These are phyloP conservation scores for Drosophila bocki DNA, from an alignment of 1,140 invertebrate genomes.

Conservation along the genomic window DNA sequence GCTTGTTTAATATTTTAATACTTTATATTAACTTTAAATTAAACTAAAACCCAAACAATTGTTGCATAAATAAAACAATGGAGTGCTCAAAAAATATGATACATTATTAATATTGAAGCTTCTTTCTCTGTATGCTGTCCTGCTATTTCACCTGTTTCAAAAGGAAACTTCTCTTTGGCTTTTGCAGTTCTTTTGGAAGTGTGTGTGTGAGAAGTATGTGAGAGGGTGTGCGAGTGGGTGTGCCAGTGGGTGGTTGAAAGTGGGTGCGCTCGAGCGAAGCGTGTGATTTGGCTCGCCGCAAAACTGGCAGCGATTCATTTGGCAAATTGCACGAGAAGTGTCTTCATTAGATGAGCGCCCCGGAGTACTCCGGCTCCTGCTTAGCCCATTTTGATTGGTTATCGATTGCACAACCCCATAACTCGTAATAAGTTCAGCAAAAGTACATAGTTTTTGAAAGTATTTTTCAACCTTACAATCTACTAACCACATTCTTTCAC, in stretches of 20 bases:
- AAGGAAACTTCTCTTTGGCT: conserved; percentile 30
- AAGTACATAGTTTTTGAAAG: not conserved
- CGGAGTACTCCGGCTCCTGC: not conserved
- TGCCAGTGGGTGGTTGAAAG: not conserved
- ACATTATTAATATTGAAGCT: not conserved
- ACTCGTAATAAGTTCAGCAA: not conserved
- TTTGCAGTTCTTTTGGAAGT: conserved; percentile 5
- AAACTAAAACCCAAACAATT: not conserved
- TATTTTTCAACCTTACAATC: not conserved
- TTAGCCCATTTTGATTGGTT: conserved; percentile 17
- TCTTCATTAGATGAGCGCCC: conserved; percentile 30
- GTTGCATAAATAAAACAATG: not conserved
- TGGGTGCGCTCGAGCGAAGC: conserved; percentile 4
- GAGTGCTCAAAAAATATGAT: not conserved
- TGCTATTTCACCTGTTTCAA: conserved; percentile 29
- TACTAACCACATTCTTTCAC: not conserved
- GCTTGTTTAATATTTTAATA: not conserved
- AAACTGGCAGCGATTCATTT: conserved; percentile 54
- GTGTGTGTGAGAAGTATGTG: not conserved
- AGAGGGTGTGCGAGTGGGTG: not conserved
- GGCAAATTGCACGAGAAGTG: conserved; percentile 46
- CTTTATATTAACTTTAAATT: not conserved
- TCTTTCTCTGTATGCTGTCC: not conserved
- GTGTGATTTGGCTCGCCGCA: conserved; percentile 21
- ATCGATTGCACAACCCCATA: conserved; percentile 27